A percentile compares a stretch with the other conserved stretches of the same genome.
phyloP scores from a whole-genome alignment of 2,888 invertebrate species.

The Lithophane ornitopus region DNA sequence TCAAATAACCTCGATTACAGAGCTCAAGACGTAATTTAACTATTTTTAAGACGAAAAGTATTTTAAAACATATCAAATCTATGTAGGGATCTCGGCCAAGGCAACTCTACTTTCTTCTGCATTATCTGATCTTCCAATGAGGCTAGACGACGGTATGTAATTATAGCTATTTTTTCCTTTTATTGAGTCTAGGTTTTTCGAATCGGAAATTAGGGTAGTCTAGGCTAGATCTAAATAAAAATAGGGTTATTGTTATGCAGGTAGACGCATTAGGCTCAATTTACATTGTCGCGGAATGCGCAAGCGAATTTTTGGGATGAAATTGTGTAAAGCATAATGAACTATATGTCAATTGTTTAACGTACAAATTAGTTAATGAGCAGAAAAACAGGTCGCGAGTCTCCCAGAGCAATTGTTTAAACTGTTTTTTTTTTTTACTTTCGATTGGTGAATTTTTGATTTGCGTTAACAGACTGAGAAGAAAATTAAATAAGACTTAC shows the following conservation, averaged over 20 bases:
- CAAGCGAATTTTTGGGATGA: too few species aligned
- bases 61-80: slow-evolving; percentile 60
- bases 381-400: too few species aligned
- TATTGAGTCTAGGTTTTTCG: slow-evolving; percentile 20
- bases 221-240: slow-evolving; percentile 12
- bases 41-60: slow-evolving; percentile 54
- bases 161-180: slow-evolving; percentile 11
- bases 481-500: background rate
- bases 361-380: too few species aligned
- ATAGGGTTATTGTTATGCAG: slow-evolving; percentile 6
- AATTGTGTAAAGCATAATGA: too few species aligned
- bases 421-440: too few species aligned
- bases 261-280: background rate
- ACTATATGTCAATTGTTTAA: too few species aligned
- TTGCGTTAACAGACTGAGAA: background rate
- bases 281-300: too few species aligned
- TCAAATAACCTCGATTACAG: slow-evolving; percentile 46
- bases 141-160: slow-evolving; percentile 39
- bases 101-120: slow-evolving; percentile 59
- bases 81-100: slow-evolving; percentile 64
- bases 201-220: slow-evolving; percentile 10
- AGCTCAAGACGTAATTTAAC: slow-evolving; percentile 43
- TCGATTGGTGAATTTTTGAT: background rate
- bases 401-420: too few species aligned
- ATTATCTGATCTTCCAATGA: slow-evolving; percentile 49